A percentile compares a stretch with the other conserved stretches of the same genome.
Conservation (phyloP, 2,888 invertebrate species). For the Hyalella azteca region DNA sequence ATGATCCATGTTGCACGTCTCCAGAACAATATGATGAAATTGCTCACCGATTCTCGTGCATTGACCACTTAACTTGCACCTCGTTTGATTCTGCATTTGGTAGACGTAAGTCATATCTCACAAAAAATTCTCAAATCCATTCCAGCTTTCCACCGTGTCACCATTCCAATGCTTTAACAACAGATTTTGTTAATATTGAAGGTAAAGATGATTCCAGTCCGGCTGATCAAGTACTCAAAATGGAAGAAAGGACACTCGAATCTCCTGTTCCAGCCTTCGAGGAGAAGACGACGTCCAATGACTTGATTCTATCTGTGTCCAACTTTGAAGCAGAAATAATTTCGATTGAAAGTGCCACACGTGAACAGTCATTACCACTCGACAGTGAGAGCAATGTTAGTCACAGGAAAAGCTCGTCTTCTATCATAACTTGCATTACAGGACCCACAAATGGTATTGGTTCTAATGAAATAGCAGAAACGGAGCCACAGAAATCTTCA, state of each 20-base stretch:
- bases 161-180: background rate
- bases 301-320: background rate
- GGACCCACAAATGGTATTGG: background rate
- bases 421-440: background rate
- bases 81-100: too few relatives aligned
- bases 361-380: background rate
- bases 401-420: background rate
- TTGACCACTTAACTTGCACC: too few relatives aligned
- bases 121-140: background rate
- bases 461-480: background rate
- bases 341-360: background rate
- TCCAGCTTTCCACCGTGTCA: background rate
- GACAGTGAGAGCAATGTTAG: background rate
- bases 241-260: background rate
- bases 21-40: background rate
- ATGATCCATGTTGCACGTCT: background rate
- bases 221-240: background rate
- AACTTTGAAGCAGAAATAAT: background rate
- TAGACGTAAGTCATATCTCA: background rate
- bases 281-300: background rate
- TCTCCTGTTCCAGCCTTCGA: background rate
- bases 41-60: too few relatives aligned
- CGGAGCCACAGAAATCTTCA: background rate
- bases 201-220: constrained; percentile 7
- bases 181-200: background rate